Percentiles rank a stretch among this genome's conserved stretches.
Conservation (phyloP, 2,888 invertebrate species). For the Drosophila niveifrons region DNA sequence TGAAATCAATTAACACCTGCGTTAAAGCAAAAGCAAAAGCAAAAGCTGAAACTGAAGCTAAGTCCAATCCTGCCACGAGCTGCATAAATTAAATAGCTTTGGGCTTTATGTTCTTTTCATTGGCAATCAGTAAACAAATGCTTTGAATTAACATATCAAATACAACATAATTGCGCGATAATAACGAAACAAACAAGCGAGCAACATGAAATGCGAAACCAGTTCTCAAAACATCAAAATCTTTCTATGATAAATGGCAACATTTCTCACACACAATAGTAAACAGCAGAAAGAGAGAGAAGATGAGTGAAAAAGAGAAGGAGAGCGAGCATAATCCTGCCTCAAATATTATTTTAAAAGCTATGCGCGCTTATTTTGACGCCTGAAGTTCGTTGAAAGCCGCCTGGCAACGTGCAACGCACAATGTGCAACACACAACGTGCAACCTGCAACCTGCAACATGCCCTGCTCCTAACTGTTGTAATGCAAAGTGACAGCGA, state of each 20-base stretch:
- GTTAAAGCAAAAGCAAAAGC: neutral
- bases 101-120: conserved; percentile 56
- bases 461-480: conserved; percentile 47
- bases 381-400: conserved; percentile 27
- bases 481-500: conserved; percentile 80
- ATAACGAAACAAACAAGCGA: conserved; percentile 47
- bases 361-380: conserved; percentile 26
- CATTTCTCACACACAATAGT: conserved; percentile 10
- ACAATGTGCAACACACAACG: neutral
- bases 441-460: conserved; percentile 7
- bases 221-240: conserved; percentile 26
- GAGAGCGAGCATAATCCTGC: conserved; percentile 4
- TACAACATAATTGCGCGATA: conserved; percentile 83
- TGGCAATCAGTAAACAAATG: conserved; percentile 53
- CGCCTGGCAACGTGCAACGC: conserved; percentile 4
- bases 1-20: conserved; percentile 80
- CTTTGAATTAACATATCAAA: conserved; percentile 82
- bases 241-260: conserved; percentile 24
- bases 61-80: conserved; percentile 53
- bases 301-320: neutral
- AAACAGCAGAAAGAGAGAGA: neutral
- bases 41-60: neutral
- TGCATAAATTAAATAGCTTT: conserved; percentile 72
- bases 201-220: conserved; percentile 52
- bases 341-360: neutral